phyloP scores from a whole-genome alignment of 2,797 vertebrate genomes.

The Coreius guichenoti region DNA sequence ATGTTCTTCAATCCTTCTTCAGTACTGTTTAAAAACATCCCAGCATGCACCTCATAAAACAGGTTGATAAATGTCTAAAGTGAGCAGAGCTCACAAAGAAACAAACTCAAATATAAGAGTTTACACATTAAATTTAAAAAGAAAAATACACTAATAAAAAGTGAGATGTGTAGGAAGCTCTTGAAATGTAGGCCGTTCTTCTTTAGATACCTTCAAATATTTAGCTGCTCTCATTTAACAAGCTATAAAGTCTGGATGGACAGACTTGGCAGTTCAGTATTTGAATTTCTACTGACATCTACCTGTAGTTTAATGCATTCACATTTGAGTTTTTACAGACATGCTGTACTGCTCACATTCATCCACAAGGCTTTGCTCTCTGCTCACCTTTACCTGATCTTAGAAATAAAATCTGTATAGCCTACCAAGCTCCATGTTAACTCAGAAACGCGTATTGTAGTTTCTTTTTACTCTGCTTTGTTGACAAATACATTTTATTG shows the following conservation, averaged over 20 bases:
- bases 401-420: not conserved
- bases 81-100: too few species aligned
- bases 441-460: not conserved
- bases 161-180: too few species aligned
- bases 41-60: not conserved
- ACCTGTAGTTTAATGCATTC: not conserved
- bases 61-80: not conserved
- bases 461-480: not conserved
- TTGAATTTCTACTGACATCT: slow-evolving; percentile 15
- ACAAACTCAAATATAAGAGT: not conserved
- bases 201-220: too few species aligned
- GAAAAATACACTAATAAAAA: not conserved
- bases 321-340: not conserved
- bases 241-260: too few species aligned
- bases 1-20: not conserved
- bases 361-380: slow-evolving; percentile 13
- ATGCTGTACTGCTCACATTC: not conserved
- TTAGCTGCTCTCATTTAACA: not conserved
- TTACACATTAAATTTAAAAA: not conserved
- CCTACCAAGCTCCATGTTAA: not conserved
- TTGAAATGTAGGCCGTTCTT: not conserved
- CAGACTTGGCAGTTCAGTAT: not conserved
- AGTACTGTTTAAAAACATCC: not conserved
- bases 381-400: not conserved
- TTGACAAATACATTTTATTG: not conserved